phyloP scores from a whole-genome alignment of 2,797 vertebrate genomes.

The Diglossa cyanea region DNA sequence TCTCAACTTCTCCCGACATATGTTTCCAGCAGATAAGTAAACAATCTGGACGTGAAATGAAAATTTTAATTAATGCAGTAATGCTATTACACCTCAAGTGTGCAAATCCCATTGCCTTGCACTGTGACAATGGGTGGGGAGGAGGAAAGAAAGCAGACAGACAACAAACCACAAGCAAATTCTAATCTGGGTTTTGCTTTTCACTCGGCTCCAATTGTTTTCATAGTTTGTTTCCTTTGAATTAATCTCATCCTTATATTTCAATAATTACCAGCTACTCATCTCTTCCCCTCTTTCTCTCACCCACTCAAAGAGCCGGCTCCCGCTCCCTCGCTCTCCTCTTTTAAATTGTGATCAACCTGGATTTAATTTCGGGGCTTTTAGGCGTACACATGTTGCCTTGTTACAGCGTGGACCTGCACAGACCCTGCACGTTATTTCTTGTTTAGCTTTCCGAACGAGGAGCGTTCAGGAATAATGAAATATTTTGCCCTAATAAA shows the following conservation, averaged over 20 bases:
- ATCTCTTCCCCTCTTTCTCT: slow-evolving; percentile 48
- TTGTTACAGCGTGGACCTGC: not conserved
- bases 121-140: slow-evolving; percentile 72
- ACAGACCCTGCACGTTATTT: slow-evolving; percentile 42
- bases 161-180: slow-evolving; percentile 76
- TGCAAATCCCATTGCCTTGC: slow-evolving; percentile 88
- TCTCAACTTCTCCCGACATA: slow-evolving; percentile 95
- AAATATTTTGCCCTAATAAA: slow-evolving; percentile 38
- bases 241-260: slow-evolving; percentile 75
- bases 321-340: not conserved
- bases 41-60: slow-evolving; percentile 98
- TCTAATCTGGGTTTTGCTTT: slow-evolving; percentile 73
- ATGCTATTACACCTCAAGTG: slow-evolving; percentile 90
- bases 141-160: slow-evolving; percentile 58
- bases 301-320: slow-evolving; percentile 11
- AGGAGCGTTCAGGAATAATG: not conserved
- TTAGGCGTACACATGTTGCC: not conserved
- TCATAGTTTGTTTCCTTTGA: slow-evolving; percentile 76
- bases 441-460: slow-evolving; percentile 42
- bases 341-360: slow-evolving; percentile 26
- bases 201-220: slow-evolving; percentile 75
- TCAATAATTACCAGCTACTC: slow-evolving; percentile 69
- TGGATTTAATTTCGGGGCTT: slow-evolving; percentile 38
- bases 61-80: slow-evolving; percentile 97
- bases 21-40: slow-evolving; percentile 99